These are phyloP conservation scores for Brachymystax lenok DNA, from an alignment of 2,797 vertebrate species.

Conservation along the genomic window DNA sequence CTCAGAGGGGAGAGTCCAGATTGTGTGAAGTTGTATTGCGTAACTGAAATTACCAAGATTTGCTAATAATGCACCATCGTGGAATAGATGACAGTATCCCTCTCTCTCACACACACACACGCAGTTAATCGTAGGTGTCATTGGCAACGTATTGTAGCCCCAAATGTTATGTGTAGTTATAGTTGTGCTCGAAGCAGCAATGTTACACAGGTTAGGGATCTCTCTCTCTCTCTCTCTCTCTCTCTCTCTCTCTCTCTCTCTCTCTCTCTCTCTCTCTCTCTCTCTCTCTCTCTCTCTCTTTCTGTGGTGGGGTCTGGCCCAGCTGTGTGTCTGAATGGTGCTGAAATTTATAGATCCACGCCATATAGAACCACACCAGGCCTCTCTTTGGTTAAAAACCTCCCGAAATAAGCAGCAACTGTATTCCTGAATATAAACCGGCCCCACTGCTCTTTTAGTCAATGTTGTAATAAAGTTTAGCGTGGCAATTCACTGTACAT, in stretches of 20 bases:
- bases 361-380: background rate
- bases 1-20: too few relatives aligned
- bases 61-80: background rate
- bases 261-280: too few relatives aligned
- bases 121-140: background rate
- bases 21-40: too few relatives aligned
- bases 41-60: background rate
- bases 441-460: too few relatives aligned
- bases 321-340: constrained; percentile 38
- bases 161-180: background rate
- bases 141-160: background rate
- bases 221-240: constrained; percentile 3
- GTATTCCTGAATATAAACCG: background rate
- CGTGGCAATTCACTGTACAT: too few relatives aligned
- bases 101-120: too few relatives aligned
- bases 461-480: too few relatives aligned
- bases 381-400: background rate
- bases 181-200: background rate
- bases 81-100: background rate
- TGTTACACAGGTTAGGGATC: background rate
- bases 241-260: background rate
- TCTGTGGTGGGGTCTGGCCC: background rate
- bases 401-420: constrained; percentile 30
- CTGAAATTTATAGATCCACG: constrained; percentile 31
- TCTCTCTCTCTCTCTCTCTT: background rate